Percentiles rank a stretch among this genome's conserved stretches.
Evolutionary conservation across 2,888 invertebrate genomes (phyloP).

Genomic region (Thecophora atra): DNA sequence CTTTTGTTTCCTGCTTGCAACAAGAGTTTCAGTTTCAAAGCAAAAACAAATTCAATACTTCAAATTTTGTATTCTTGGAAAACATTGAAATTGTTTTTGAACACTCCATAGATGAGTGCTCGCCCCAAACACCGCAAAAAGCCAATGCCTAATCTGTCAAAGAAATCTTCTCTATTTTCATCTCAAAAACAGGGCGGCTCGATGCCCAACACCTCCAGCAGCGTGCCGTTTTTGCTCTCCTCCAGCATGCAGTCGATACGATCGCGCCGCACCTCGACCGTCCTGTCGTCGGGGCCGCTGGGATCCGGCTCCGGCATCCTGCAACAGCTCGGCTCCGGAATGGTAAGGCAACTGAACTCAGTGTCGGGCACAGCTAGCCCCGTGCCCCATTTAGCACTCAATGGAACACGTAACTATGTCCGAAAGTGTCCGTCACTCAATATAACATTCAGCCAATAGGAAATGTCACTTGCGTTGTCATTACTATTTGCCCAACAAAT

Average conservation of each 20-base stretch:
- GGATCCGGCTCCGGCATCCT: slow-evolving; percentile 80
- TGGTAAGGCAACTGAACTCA: slow-evolving; percentile 86
- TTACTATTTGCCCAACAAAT: no score
- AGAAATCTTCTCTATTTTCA: slow-evolving; percentile 68
- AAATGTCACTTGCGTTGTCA: neutral
- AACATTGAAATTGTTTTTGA: slow-evolving; percentile 8
- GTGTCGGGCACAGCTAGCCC: slow-evolving; percentile 75
- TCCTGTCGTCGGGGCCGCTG: slow-evolving; percentile 71
- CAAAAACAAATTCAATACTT: slow-evolving; percentile 11
- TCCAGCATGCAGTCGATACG: slow-evolving; percentile 81
- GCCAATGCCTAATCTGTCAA: slow-evolving; percentile 62
- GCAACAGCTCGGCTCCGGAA: slow-evolving; percentile 90
- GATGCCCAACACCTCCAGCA: slow-evolving; percentile 89
- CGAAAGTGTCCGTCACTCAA: slow-evolving; percentile 82
- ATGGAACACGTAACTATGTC: slow-evolving; percentile 72
- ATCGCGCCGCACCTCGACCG: slow-evolving; percentile 78
- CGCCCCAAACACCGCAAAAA: slow-evolving; percentile 20
- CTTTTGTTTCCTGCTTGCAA: neutral
- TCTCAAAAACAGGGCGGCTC: slow-evolving; percentile 79
- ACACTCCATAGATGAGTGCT: slow-evolving; percentile 37
- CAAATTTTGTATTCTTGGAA: neutral
- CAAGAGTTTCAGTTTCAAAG: neutral
- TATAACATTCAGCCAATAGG: slow-evolving; percentile 71
- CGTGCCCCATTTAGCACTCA: slow-evolving; percentile 68
- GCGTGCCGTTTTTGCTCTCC: slow-evolving; percentile 85